Evolutionary conservation across 92 coral and sea anemone genomes (phyloP), one percentile per base, ranked within the genome.

Genomic region (Blastomussa wellsi): DNA sequence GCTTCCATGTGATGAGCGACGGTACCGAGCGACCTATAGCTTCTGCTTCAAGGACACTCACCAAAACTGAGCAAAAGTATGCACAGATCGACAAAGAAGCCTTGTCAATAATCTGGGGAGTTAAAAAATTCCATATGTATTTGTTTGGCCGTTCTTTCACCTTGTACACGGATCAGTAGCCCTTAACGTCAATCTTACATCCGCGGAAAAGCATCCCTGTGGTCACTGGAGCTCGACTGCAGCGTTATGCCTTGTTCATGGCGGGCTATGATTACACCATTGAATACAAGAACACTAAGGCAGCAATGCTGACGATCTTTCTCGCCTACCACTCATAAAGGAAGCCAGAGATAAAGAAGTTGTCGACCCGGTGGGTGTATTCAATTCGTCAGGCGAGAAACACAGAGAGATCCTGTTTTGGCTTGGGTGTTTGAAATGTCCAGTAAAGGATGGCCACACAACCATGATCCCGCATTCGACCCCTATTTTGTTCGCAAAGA

Each of bases 291-390:
- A 87, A 73, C 75, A 79, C 91, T 69, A 87, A 78, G 64, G 81
- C 53, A 59, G 86, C 31, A 89, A 85, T 29, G 92, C 86, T 2
- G 82, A 89, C 79, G 89, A 86, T 14, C 81, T 78, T 24, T 85
- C 92, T 24, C 82, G 90, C 20, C 44, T 86, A 19, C 90, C 86
- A 29, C 80, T 68, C 19, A 35, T 12, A 35, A 31, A 2, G 10
- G 32, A 44, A 28, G 44, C 20, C 77, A 32, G 79, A 55, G 39
- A 42, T 36, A 83, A 74, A 68, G 70, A 76, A 12, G 39, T 38
- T 15, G 86, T 49, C 9, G 76, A 81, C 77, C 41, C 74, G 9
- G 67, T 51, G 24, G 47, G 53, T 19, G 77, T 65, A 20, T 28
- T 67, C 48, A 81, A 67, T 32, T 31, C 31, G 69, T 87, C 59